Percentiles rank a stretch among this genome's conserved stretches.
Conservation (phyloP, 64 coral and sea anemone genomes). For the Montipora foliosa region DNA sequence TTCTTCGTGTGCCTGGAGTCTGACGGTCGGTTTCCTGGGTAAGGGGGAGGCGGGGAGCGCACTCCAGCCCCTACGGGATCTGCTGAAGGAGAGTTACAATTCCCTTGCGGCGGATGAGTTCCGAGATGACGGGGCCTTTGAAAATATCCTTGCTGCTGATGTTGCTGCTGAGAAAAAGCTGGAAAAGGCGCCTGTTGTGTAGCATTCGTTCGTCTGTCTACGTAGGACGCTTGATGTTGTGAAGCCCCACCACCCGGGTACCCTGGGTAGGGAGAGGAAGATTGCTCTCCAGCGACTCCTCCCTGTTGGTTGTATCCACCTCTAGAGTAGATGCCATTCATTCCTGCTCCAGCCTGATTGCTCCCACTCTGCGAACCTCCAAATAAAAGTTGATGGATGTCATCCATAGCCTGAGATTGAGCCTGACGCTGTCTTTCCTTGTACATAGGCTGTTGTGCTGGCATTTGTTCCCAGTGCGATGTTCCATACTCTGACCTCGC, state of each 20-base stretch:
- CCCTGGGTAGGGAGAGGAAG: conserved; percentile 37
- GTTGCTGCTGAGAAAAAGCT: conserved; percentile 60
- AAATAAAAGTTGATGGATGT: conserved; percentile 92
- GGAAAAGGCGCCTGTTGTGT: conserved; percentile 75
- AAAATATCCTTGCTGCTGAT: conserved; percentile 67
- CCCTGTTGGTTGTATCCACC: conserved; percentile 52
- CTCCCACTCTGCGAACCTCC: conserved; percentile 68
- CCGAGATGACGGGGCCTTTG: conserved; percentile 79
- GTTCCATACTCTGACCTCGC: conserved; percentile 47
- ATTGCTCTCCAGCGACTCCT: conserved; percentile 43
- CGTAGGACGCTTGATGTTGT: conserved; percentile 55
- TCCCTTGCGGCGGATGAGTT: conserved; percentile 72
- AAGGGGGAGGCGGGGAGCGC: conserved; percentile 94
- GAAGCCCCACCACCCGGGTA: conserved; percentile 60
- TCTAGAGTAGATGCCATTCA: conserved; percentile 79
- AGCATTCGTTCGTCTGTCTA: conserved; percentile 65
- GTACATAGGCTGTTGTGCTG: conserved; percentile 72
- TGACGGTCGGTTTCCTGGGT: conserved; percentile 74
- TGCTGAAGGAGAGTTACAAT: conserved; percentile 83
- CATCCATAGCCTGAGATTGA: conserved; percentile 80
- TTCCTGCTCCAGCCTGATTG: conserved; percentile 32
- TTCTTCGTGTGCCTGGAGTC: conserved; percentile 60
- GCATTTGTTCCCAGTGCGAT: conserved; percentile 83
- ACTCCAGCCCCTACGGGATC: conserved; percentile 80
- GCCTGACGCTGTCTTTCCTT: conserved; percentile 62